Base-by-base conservation (phyloP, 2,113 vertebrate genomes). In the Typhlomys cinereus region DNA sequence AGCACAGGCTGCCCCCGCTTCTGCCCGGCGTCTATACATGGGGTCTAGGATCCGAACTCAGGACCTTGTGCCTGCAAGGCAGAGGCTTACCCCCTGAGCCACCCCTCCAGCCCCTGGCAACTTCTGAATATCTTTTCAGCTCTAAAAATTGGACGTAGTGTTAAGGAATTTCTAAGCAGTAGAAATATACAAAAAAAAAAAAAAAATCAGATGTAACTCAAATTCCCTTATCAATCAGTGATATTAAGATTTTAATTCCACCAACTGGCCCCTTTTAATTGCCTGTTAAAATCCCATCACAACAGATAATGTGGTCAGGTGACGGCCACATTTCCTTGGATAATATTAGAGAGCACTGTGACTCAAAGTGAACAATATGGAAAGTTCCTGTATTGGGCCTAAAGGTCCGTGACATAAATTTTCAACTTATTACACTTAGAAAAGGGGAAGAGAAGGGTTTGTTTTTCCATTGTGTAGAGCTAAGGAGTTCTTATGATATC, bases 231-330 rank as follows among this genome's bases (percentile, higher is more conserved):
- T 83, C 20, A 67, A 44, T 86, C 80, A 66, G 21, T 74, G 52
- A 73, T 90, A 74, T 79, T 74, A 88, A 80, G 27, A 50, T 48
- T 88, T 44, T 85, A 92, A 88, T 80, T 80, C 44, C 83, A 46
- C 31, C 73, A 62, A 15, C 9, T 41, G 8, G 44, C 0, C 23
- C 17, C 18, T 73, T 87, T 75, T 67, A 41, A 61, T 52, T 61
- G 36, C 59, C 39, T 80, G 50, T 88, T 85, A 91, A 91, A 79
- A 67, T 61, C 50, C 27, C 66, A 10, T 80, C 52, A 75, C 34
- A 62, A 57, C 1, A 69, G 87, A 74, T 14, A 67, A 61, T 44
- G 36, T 5, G 17, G 11, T 84, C 48, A 83, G 20, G 57, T 17
- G 34, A 41, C 50, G 4, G 15, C 27, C 34, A 20, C 2, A 5